Evolutionary conservation across 2,797 vertebrate species (phyloP), one percentile per base, ranked within the genome.

Genomic region (Scolopax rusticola): DNA sequence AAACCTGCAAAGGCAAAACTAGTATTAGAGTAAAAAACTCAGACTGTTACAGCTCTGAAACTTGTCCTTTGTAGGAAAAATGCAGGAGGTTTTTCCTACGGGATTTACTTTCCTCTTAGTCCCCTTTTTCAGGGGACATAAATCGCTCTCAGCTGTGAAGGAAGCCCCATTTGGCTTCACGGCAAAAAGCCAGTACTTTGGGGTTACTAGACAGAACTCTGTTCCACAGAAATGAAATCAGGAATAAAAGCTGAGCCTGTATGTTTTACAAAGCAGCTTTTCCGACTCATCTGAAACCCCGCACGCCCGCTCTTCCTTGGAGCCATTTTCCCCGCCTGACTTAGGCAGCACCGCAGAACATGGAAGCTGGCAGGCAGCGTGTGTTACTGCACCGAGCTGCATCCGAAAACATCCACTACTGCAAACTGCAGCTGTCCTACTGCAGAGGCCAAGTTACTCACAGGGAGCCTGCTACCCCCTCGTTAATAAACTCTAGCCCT

Each of bases 321-420:
- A 95, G 88, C 92, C 96, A 95, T 95, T 95, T 93, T 96, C 90
- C 88, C 54, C 7, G 33, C 32, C 87, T 54, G 90, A 54, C 2
- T 16, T 24, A 1, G 11, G 59, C 53, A 86, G 85, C 63, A 11
- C 24, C 2, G 64, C 43, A 71, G 85, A 97, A 95, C 70, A 90
- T 75, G 90, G 94, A 90, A 90, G 88, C 86, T 83, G 93, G 53
- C 89, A 89, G 94, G 77, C 70, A 53, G 91, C 81, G 61, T 64
- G 13, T 40, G 27, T 85, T 83, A 90, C 88, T 32, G 57, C 73
- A 57, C 82, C 7, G 3, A 76, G 15, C 16, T 61, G 61, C 57
- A 4, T 30, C 4, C 57, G 86, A 38, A 69, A 95, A 67, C 81
- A 80, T 20, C 68, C 48, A 17, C 45, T 54, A 56, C 90, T 71